These are phyloP conservation scores for Drosophila jambulina DNA, from an alignment of 1,140 invertebrate species.

Conservation along the genomic window DNA sequence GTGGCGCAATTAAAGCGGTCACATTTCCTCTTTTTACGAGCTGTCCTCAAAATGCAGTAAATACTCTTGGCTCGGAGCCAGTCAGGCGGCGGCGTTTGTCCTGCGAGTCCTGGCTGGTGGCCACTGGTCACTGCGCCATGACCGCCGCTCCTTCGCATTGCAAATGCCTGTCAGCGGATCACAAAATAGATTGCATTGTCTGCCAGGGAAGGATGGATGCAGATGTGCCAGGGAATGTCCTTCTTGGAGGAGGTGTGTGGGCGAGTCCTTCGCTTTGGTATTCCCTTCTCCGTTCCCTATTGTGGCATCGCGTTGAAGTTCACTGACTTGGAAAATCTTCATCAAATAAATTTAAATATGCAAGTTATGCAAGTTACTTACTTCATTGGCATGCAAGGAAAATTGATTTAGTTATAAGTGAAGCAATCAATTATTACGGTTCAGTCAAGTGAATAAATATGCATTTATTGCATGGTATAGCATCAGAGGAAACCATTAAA, in stretches of 20 bases:
- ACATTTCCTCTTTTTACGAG: conserved; percentile 62
- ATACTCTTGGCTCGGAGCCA: conserved; percentile 70
- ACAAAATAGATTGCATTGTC: conserved; percentile 67
- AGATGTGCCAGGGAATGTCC: conserved; percentile 35
- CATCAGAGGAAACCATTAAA: neutral
- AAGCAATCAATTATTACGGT: conserved; percentile 11
- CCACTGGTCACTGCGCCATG: conserved; percentile 53
- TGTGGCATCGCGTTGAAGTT: conserved; percentile 38
- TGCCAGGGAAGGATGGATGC: conserved; percentile 27
- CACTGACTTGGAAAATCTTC: conserved; percentile 66
- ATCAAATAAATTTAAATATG: conserved; percentile 14
- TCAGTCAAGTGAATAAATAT: conserved; percentile 26
- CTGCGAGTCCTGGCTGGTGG: conserved; percentile 31
- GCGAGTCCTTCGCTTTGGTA: conserved; percentile 7
- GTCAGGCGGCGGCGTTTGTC: conserved; percentile 55
- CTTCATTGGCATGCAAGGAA: conserved; percentile 24
- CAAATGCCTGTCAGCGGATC: conserved; percentile 67
- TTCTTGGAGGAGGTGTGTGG: conserved; percentile 41
- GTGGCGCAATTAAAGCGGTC: conserved; percentile 73
- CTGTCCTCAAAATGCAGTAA: conserved; percentile 69
- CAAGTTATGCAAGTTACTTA: conserved; percentile 16
- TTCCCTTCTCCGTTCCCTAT: neutral
- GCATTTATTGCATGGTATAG: no score
- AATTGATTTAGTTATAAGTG: conserved; percentile 11
- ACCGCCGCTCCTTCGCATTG: conserved; percentile 30